These are phyloP conservation scores for Trichechus manatus DNA, from an alignment of 2,113 vertebrate species.

Conservation along the genomic window DNA sequence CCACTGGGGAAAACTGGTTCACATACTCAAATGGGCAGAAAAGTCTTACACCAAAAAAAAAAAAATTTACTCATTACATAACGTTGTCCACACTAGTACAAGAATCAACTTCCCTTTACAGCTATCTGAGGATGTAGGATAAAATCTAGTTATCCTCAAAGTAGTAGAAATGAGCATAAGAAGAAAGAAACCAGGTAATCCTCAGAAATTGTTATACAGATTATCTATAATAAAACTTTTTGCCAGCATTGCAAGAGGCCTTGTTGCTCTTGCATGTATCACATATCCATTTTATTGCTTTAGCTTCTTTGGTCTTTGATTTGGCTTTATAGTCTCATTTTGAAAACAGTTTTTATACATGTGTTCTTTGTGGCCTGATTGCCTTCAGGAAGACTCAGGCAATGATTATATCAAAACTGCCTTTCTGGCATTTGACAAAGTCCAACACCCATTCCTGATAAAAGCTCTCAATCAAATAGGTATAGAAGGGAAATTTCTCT, in stretches of 20 bases:
- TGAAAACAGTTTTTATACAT: background rate
- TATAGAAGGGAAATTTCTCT: too few relatives aligned
- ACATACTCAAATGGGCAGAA: background rate
- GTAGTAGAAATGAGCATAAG: background rate
- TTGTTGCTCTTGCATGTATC: background rate
- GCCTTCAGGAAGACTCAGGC: background rate
- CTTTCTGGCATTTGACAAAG: too few relatives aligned
- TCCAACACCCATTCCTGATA: too few relatives aligned
- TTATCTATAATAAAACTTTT: background rate
- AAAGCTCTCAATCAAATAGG: too few relatives aligned
- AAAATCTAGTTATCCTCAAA: background rate
- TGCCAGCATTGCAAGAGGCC: background rate
- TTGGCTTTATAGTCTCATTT: background rate
- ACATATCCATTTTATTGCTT: conserved; percentile 18
- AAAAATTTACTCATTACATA: background rate
- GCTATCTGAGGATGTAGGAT: background rate
- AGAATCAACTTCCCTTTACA: background rate
- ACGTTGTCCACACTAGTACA: background rate
- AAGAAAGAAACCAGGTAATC: conserved; percentile 27
- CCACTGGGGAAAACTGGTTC: background rate
- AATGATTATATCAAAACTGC: background rate
- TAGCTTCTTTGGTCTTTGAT: conserved; percentile 25
- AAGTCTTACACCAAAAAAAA: background rate
- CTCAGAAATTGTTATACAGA: background rate
- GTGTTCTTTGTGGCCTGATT: background rate